Conservation (phyloP, 1,140 invertebrate species). For the Rhagoletis zephyria region DNA sequence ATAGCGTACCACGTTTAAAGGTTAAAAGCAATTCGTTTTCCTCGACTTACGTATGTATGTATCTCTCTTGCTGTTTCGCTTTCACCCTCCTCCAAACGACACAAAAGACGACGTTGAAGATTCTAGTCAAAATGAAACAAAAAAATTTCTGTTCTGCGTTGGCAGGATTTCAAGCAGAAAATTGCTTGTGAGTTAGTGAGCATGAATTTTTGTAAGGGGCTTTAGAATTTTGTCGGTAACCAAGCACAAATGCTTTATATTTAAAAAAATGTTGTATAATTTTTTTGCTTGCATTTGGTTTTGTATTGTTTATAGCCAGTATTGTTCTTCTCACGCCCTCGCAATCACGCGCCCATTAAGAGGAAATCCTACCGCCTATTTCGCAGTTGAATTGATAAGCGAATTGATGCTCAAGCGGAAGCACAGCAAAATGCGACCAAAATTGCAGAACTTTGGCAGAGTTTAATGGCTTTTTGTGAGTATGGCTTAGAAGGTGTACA, state of each 20-base stretch:
- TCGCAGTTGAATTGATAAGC: slow-evolving; percentile 40
- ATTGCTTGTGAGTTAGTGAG: background rate
- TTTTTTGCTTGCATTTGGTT: background rate
- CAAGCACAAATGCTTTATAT: too few species aligned
- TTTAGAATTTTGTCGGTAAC: too few species aligned
- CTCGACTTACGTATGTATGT: too few species aligned
- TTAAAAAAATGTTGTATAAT: background rate
- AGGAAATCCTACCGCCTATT: slow-evolving; percentile 10
- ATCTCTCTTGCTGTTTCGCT: too few species aligned
- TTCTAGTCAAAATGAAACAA: too few species aligned
- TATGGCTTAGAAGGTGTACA: background rate
- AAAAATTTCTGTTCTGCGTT: background rate
- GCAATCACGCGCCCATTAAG: background rate
- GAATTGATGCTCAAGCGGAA: background rate
- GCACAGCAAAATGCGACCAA: background rate
- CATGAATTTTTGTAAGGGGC: background rate
- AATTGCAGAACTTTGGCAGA: background rate
- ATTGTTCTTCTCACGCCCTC: background rate
- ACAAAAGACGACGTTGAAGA: too few species aligned
- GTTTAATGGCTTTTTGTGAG: background rate
- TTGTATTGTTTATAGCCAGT: background rate
- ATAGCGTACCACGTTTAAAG: too few species aligned
- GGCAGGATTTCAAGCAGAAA: slow-evolving; percentile 3
- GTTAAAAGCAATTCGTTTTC: too few species aligned
- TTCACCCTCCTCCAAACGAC: too few species aligned